Base-by-base conservation (phyloP, 1,140 invertebrate genomes). In the Stegodyphus dumicola region DNA sequence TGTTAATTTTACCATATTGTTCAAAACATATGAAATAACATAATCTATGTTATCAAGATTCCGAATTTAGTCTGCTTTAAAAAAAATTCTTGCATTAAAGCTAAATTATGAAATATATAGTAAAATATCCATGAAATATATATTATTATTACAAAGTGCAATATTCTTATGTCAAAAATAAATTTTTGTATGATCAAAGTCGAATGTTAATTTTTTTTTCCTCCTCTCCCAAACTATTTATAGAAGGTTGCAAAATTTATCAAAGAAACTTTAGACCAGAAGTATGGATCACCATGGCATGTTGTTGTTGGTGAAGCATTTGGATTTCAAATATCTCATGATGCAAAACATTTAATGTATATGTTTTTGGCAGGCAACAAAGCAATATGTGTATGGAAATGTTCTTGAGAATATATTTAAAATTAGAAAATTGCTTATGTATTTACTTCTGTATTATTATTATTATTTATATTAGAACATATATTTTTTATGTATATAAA, bases 231-330 rank as follows among this genome's bases (percentile, higher is more conserved):
- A 33, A 33, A 33, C 18, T 64, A 52, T 83, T 77, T 48, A 7
- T 13, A 87, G 85, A 86, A 86, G 69, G 85, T 78, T 7, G 96
- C 97, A 18, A 94, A 93, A 88, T 94, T 95, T 92, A 96, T 99
- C 49, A 98, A 99, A 91, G 96, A 98, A 88, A 94, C 93, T 76
- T 94, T 99, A 93, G 97, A 99, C 90, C 97, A 97, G 91, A 97
- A 97, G 89, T 98, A 96, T 91, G 96, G 97, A 33, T 94, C 95
- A 1, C 94, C 95, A 15, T 98, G 97, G 94, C 96, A 98, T 91
- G 96, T 95, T 1, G 94, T 98, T 0, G 95, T 98, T 7, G 97
- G 97, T 10, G 97, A 99, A 92, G 95, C 95, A 17, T 98, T 95
- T 90, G 96, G 96, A n/a, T 97, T 97, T 91, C 95, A 96, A 90